A percentile compares a stretch with the other conserved stretches of the same genome.
phyloP scores from a whole-genome alignment of 30 jellyfish, hydroid and myxozoan species.

The Chrysaora quinquecirrha region DNA sequence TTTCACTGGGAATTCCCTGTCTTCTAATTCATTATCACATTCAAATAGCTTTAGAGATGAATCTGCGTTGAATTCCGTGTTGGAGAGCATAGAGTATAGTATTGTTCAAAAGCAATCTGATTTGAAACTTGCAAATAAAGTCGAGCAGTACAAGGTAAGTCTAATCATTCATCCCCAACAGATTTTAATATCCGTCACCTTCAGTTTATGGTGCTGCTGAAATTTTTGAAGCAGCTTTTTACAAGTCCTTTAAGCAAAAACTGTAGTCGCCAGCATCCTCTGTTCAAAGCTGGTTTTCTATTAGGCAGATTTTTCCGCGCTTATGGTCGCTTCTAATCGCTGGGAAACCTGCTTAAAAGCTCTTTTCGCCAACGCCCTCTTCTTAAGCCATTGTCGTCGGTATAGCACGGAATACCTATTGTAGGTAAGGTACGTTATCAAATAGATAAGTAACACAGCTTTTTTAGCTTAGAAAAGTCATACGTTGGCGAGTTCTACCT shows the following conservation, averaged over 20 bases:
- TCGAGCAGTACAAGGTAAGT: conserved; percentile 82
- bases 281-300: too few species aligned
- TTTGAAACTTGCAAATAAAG: conserved; percentile 15
- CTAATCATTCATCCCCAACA: too few species aligned
- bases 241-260: background rate
- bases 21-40: background rate
- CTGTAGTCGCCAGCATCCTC: too few species aligned
- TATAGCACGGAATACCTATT: too few species aligned
- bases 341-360: too few species aligned
- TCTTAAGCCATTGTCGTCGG: too few species aligned
- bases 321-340: background rate
- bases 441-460: too few species aligned
- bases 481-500: too few species aligned
- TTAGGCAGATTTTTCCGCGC: background rate
- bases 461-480: too few species aligned
- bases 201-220: background rate
- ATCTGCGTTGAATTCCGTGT: background rate
- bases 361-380: too few species aligned
- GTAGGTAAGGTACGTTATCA: too few species aligned
- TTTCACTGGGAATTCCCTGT: background rate
- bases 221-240: background rate
- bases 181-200: background rate
- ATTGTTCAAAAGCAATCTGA: conserved; percentile 16
- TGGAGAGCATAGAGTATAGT: conserved; percentile 28
- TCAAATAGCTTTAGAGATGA: background rate